Evolutionary conservation across 1,140 invertebrate genomes (phyloP), one percentile per base, ranked within the genome.

Genomic region (Cecropterus lyciades): DNA sequence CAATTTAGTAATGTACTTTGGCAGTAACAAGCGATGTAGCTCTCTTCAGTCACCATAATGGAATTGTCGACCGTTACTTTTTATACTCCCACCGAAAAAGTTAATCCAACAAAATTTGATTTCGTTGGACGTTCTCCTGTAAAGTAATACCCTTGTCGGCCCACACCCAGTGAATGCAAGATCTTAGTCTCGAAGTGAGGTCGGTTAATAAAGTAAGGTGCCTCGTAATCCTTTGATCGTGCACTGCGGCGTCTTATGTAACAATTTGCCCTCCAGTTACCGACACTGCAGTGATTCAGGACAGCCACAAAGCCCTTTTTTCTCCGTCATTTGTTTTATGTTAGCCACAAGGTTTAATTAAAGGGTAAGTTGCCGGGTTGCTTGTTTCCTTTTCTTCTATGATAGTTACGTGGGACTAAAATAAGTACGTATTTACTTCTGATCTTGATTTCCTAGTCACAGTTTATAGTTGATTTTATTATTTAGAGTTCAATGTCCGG

Each of bases 201-300:
- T 49, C 45, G 55, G 46, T 15, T 65, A 69, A 77, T 80, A 79
- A 82, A 72, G 66, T 57, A 68, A 69, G 45, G 68, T 63, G 59
- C 16, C 52, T 17, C 64, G 62, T 75, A 78, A 77, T 77, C 75
- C 71, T 77, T 78, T 79, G 75, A 84, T 77, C 70, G 60, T 60
- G 52, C 70, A 20, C 64, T 60, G 62, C 57, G 65, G 63, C 60
- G 63, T 65, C 73, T 73, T 65, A 67, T 75, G 64, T 75, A 71
- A 78, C 75, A 66, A 75, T 75, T 78, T 75, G 59, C 46, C 73
- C 75, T 65, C 55, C 46, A 73, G 72, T 55, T 40, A 55, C 33
- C 52, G 37, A 57, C 57, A 46, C 65, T 68, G 53, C 37, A 70
- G 62, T 64, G 37, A 66, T 66, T 63, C 43, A 64, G 20, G 55